phyloP scores from a whole-genome alignment of 2,888 invertebrate genomes.

The Stictocephala bisonia region DNA sequence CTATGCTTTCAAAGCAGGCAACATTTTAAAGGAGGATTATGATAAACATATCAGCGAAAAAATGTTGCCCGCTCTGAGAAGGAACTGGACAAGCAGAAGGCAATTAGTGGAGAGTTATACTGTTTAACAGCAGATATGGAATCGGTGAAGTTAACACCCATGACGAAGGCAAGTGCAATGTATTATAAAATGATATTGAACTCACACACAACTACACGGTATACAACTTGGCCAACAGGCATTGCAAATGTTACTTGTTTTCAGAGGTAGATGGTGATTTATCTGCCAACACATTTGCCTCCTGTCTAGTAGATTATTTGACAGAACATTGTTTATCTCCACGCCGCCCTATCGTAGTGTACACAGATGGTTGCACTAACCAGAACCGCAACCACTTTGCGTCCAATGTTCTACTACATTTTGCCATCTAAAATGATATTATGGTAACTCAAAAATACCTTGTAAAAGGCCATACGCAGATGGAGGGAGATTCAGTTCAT shows the following conservation, averaged over 20 bases:
- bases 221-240: no score
- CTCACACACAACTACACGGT: conserved; percentile 42
- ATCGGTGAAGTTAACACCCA: conserved; percentile 33
- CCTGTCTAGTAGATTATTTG: no score
- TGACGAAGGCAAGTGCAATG: conserved; percentile 30
- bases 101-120: conserved; percentile 10
- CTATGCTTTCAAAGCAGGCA: conserved; percentile 28
- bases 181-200: conserved; percentile 34
- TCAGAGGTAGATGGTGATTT: no score
- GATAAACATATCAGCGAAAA: conserved; percentile 34
- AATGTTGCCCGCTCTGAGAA: conserved; percentile 3
- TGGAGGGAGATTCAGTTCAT: conserved; percentile 60
- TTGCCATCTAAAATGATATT: conserved; percentile 52
- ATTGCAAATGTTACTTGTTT: no score
- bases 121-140: conserved; percentile 40
- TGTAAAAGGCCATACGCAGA: conserved; percentile 60
- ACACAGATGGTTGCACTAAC: conserved; percentile 58
- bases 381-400: conserved; percentile 59
- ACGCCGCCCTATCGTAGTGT: conserved; percentile 52
- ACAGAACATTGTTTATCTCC: no score
- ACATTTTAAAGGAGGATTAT: conserved; percentile 10
- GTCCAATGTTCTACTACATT: conserved; percentile 58
- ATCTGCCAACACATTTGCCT: no score
- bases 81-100: conserved; percentile 43
- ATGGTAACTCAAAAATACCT: conserved; percentile 60